These are phyloP conservation scores for Minunthozetes semirufus DNA, from an alignment of 2,888 invertebrate genomes.

Conservation along the genomic window DNA sequence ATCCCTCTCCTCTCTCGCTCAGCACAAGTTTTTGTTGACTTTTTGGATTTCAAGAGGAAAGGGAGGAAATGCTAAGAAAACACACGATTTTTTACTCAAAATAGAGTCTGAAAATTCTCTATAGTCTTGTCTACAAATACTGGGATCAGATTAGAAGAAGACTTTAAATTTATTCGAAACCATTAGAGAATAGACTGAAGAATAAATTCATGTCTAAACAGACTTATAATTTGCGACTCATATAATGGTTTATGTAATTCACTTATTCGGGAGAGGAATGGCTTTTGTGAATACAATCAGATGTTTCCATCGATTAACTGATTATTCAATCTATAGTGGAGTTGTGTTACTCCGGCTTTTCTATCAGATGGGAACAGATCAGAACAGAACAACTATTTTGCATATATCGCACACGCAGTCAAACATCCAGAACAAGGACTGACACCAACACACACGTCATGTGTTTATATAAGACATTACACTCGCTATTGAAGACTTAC, in stretches of 20 bases:
- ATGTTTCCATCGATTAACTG: too few relatives aligned
- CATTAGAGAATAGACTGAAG: too few relatives aligned
- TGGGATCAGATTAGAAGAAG: not conserved
- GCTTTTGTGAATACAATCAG: too few relatives aligned
- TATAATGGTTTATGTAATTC: too few relatives aligned
- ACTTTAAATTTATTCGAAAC: not conserved
- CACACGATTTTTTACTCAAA: not conserved
- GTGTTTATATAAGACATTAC: conserved; percentile 21
- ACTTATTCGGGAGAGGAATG: too few relatives aligned
- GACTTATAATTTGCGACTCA: too few relatives aligned
- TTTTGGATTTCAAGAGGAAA: conserved; percentile 28
- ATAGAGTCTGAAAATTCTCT: not conserved
- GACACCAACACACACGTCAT: conserved; percentile 2
- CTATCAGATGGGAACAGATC: not conserved
- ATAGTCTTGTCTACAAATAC: not conserved
- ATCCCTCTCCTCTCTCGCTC: not conserved
- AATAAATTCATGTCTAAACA: too few relatives aligned
- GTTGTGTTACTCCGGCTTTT: too few relatives aligned
- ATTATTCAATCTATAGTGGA: too few relatives aligned
- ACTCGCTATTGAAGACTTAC: not conserved
- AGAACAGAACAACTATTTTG: not conserved
- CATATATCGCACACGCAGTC: conserved; percentile 3
- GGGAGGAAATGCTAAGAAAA: conserved; percentile 19
- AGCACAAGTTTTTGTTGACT: conserved; percentile 9
- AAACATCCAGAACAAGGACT: not conserved